phyloP scores from a whole-genome alignment of 1,140 invertebrate species.

The Drosophila sucinea region DNA sequence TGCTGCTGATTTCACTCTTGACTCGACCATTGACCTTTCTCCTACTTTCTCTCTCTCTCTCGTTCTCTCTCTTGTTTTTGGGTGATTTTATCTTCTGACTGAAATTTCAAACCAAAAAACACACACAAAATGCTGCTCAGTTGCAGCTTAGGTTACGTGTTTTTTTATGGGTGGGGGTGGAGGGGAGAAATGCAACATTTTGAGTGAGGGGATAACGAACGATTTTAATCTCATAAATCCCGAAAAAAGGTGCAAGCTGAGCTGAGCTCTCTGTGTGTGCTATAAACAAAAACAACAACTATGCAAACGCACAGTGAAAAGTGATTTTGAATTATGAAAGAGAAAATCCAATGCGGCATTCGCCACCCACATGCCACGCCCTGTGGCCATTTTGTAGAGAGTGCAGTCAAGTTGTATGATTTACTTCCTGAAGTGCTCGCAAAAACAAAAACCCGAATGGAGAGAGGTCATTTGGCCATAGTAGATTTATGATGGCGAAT shows the following conservation, averaged over 20 bases:
- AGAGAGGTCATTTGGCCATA: conserved; percentile 40
- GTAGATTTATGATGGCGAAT: conserved; percentile 59
- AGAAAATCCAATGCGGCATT: conserved; percentile 60
- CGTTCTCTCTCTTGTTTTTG: conserved; percentile 13
- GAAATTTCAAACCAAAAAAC: background rate
- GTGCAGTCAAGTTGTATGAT: conserved; percentile 72
- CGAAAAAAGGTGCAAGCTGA: conserved; percentile 28
- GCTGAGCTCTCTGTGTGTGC: conserved; percentile 3
- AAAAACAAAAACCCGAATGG: background rate
- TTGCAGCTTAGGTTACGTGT: background rate
- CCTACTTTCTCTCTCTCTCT: too few relatives aligned
- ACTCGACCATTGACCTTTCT: background rate
- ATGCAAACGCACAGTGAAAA: conserved; percentile 53
- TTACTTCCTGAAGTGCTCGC: conserved; percentile 59
- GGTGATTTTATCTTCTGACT: conserved; percentile 9
- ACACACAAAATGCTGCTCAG: background rate
- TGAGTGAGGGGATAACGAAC: background rate
- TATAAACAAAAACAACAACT: too few relatives aligned
- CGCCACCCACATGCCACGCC: background rate
- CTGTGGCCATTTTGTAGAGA: conserved; percentile 37
- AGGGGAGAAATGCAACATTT: background rate
- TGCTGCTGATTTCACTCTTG: conserved; percentile 20
- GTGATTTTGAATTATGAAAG: conserved; percentile 79
- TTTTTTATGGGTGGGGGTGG: background rate
- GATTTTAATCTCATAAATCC: conserved; percentile 13